phyloP scores from a whole-genome alignment of 2,797 vertebrate genomes.

The Sebastes matsubarae region DNA sequence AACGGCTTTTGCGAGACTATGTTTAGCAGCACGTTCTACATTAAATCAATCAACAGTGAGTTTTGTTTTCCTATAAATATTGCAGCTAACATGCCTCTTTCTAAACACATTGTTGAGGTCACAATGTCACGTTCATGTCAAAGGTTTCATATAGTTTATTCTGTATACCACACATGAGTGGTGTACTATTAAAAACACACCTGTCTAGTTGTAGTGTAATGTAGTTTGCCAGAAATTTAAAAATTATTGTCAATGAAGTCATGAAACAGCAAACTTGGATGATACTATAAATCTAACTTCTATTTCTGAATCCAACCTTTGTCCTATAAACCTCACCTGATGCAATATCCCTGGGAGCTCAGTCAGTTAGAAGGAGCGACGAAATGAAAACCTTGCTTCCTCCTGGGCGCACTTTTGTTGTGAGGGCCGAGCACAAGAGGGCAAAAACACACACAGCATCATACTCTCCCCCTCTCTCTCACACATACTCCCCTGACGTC shows the following conservation, averaged over 20 bases:
- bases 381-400: not conserved
- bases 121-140: not conserved
- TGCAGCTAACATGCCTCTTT: not conserved
- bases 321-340: not conserved
- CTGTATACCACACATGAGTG: not conserved
- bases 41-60: not conserved
- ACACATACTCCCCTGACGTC: slow-evolving; percentile 34
- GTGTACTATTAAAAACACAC: not conserved
- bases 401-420: not conserved
- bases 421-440: not conserved
- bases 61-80: not conserved
- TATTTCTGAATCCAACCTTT: not conserved
- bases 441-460: not conserved
- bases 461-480: slow-evolving; percentile 2
- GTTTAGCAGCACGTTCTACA: not conserved
- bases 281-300: not conserved
- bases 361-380: not conserved
- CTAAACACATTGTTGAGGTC: not conserved
- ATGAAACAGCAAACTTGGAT: not conserved
- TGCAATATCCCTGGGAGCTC: not conserved
- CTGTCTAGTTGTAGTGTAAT: not conserved
- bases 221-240: not conserved
- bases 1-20: not conserved
- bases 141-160: not conserved
- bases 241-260: not conserved